Conservation (phyloP, 2,113 vertebrate species). For the Hippocampus zosterae region DNA sequence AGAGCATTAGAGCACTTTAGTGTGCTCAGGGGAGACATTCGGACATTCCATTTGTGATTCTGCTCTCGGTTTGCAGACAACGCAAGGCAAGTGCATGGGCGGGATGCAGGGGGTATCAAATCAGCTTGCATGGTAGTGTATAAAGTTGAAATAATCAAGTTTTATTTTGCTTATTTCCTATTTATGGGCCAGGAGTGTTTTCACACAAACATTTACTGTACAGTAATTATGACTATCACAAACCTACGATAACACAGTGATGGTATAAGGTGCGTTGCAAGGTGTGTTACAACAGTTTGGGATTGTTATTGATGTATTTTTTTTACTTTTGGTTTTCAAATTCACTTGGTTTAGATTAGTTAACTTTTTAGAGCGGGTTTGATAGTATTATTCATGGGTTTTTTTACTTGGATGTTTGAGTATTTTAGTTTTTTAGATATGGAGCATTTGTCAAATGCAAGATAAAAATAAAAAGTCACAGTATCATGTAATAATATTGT, state of each 20-base stretch:
- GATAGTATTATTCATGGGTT: too few species aligned
- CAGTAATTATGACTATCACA: background rate
- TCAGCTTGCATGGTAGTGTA: background rate
- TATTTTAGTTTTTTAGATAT: too few species aligned
- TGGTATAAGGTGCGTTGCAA: background rate
- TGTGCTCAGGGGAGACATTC: conserved; percentile 14
- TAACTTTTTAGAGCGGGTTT: too few species aligned
- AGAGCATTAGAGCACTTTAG: conserved; percentile 48
- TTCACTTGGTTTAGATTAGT: too few species aligned
- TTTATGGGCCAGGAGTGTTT: background rate
- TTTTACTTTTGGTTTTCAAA: too few species aligned
- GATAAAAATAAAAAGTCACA: too few species aligned
- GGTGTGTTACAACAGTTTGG: background rate
- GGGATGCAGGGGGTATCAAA: background rate
- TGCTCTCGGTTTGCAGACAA: conserved; percentile 25
- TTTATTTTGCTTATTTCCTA: background rate
- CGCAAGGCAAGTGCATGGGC: background rate
- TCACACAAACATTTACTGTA: background rate
- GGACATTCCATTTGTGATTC: conserved; percentile 28
- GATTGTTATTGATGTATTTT: too few species aligned
- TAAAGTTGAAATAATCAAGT: background rate
- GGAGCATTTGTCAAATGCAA: too few species aligned
- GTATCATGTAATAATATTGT: too few species aligned
- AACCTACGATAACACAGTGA: background rate
- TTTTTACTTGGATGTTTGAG: too few species aligned